Percentiles rank a stretch among this genome's conserved stretches.
phyloP scores from a whole-genome alignment of 2,113 vertebrate species.

The Piprites chloris region DNA sequence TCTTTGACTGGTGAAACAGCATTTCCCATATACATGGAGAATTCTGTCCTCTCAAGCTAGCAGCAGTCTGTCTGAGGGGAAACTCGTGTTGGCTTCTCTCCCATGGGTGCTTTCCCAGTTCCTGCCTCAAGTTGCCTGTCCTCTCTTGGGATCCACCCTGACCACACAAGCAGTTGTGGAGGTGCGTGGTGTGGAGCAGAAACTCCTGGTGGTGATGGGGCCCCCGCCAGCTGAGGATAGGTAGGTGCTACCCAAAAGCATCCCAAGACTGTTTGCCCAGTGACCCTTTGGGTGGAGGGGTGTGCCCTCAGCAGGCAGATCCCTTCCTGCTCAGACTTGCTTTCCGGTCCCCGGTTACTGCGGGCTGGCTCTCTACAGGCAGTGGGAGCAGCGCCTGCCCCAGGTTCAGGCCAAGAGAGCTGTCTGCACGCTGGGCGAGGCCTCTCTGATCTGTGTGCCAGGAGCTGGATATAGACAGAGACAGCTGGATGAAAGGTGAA shows the following conservation, averaged over 20 bases:
- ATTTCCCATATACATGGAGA: not conserved
- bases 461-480: not conserved
- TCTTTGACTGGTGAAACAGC: not conserved
- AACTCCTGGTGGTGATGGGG: fast-evolving
- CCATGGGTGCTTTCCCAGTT: not conserved
- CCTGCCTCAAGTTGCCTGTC: not conserved
- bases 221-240: fast-evolving
- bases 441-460: not conserved
- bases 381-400: not conserved
- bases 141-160: not conserved
- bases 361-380: not conserved
- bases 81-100: not conserved
- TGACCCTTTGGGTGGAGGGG: not conserved
- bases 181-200: fast-evolving
- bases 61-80: fast-evolving
- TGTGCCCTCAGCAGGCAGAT: not conserved
- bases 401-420: not conserved
- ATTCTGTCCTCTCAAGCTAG: not conserved
- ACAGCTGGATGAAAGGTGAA: conserved; percentile 3
- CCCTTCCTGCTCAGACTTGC: not conserved
- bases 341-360: fast-evolving
- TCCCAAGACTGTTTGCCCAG: not conserved
- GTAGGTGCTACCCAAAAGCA: not conserved
- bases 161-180: fast-evolving
- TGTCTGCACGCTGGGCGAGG: not conserved